phyloP scores from a whole-genome alignment of 2,113 vertebrate species.

The Scytalopus superciliaris region DNA sequence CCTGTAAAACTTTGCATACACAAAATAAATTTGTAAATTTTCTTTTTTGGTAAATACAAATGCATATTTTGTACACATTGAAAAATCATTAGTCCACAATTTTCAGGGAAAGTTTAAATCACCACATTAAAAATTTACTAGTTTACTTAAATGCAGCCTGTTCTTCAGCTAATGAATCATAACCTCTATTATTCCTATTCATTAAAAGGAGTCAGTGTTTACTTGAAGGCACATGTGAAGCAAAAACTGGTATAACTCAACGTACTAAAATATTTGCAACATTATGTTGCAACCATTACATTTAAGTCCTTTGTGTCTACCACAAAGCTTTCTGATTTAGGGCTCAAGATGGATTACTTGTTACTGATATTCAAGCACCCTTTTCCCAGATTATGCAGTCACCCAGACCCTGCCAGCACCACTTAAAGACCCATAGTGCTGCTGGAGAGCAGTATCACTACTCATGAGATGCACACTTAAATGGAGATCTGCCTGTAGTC shows the following conservation, averaged over 20 bases:
- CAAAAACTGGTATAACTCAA: not conserved
- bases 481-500: not conserved
- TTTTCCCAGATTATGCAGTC: not conserved
- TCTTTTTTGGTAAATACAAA: not conserved
- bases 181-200: not conserved
- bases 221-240: not conserved
- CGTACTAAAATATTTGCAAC: not conserved
- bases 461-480: rapidly evolving
- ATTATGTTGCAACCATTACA: rapidly evolving
- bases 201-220: not conserved
- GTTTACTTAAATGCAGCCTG: not conserved
- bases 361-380: no score
- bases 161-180: not conserved
- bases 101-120: not conserved
- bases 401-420: not conserved
- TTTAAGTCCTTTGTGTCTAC: not conserved
- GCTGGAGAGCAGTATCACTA: not conserved
- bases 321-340: not conserved
- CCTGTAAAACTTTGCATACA: not conserved
- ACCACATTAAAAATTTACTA: not conserved
- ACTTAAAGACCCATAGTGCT: not conserved
- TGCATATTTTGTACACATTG: not conserved
- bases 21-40: not conserved
- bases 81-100: not conserved
- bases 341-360: rapidly evolving